Percentiles rank a stretch among this genome's conserved stretches.
These are phyloP conservation scores for Chiloscyllium punctatum DNA, from an alignment of 2,797 vertebrate species.

Conservation along the genomic window DNA sequence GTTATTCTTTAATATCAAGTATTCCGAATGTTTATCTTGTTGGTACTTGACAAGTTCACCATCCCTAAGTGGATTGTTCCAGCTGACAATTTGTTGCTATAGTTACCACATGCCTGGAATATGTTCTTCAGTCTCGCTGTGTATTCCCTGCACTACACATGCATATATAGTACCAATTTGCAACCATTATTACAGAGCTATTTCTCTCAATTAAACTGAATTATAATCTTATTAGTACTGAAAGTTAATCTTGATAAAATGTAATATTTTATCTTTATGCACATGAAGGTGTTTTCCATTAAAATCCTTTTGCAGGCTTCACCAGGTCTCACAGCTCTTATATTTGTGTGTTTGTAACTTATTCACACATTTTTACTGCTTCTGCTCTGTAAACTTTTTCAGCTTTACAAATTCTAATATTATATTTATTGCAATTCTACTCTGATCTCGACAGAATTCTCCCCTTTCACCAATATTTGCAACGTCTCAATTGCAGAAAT, in stretches of 20 bases:
- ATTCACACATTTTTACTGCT: background rate
- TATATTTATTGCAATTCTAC: background rate
- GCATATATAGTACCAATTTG: slow-evolving; percentile 19
- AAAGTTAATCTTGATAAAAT: background rate
- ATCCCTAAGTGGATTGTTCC: slow-evolving; percentile 19
- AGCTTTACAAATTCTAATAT: background rate
- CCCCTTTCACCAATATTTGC: background rate
- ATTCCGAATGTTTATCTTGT: background rate
- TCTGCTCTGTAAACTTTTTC: background rate
- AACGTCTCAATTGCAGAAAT: background rate
- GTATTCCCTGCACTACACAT: background rate
- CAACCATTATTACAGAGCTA: slow-evolving; percentile 10
- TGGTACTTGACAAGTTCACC: background rate
- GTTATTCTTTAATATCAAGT: background rate
- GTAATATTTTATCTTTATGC: background rate
- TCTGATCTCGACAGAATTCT: background rate
- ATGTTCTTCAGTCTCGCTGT: background rate
- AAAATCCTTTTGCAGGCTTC: background rate
- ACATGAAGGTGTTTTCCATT: background rate
- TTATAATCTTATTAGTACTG: background rate
- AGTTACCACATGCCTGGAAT: slow-evolving; percentile 22
- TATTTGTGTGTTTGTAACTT: background rate
- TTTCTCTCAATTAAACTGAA: slow-evolving; percentile 23
- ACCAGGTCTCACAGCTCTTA: background rate
- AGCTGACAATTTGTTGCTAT: slow-evolving; percentile 1